phyloP scores from a whole-genome alignment of 1,140 invertebrate species.

The Oryctes rhinoceros region DNA sequence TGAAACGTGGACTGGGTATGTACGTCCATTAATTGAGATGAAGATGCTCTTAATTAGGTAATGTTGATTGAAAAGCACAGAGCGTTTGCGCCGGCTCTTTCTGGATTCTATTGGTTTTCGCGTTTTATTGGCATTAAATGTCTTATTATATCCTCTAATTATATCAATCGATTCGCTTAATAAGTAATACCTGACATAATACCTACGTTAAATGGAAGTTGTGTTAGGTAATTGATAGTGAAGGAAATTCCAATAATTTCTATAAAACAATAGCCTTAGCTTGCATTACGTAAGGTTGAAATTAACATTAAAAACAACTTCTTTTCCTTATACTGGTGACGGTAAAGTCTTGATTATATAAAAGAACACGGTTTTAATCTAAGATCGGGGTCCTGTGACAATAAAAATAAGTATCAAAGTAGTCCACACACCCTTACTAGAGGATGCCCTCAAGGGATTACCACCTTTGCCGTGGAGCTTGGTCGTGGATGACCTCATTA shows the following conservation, averaged over 20 bases:
- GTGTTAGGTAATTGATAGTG: background rate
- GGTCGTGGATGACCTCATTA: too few relatives aligned
- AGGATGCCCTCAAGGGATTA: too few relatives aligned
- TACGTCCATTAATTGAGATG: background rate
- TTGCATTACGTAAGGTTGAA: background rate
- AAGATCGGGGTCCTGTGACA: too few relatives aligned
- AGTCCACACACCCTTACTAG: too few relatives aligned
- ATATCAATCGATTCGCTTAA: background rate
- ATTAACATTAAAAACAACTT: background rate
- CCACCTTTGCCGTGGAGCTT: too few relatives aligned
- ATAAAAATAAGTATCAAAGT: too few relatives aligned
- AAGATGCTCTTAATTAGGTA: background rate
- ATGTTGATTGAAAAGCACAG: background rate
- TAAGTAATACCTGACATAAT: background rate
- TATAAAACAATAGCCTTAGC: background rate
- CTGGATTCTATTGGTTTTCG: background rate
- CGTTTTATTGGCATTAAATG: background rate
- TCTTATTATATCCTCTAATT: background rate
- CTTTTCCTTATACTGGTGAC: too few relatives aligned
- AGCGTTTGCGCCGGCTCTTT: background rate
- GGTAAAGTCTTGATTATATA: too few relatives aligned
- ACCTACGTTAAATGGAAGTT: background rate
- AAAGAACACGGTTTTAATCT: too few relatives aligned
- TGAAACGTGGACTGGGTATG: background rate
- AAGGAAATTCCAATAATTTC: background rate